Evolutionary conservation across 2,797 vertebrate species (phyloP).

Genomic region (Epinephelus malabaricus): DNA sequence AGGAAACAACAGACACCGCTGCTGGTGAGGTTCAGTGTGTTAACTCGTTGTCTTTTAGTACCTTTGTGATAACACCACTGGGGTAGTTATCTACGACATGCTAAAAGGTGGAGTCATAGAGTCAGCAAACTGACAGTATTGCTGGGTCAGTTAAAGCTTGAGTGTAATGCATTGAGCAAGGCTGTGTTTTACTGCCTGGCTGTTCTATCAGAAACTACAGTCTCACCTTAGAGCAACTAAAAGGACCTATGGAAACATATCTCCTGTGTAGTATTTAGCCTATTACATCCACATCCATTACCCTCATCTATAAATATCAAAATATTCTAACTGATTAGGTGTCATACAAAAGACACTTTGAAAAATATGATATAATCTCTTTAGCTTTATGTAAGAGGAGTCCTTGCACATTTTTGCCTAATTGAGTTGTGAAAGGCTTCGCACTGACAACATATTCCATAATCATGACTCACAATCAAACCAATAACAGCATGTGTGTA

Average conservation of each 20-base stretch:
- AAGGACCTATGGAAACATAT: background rate
- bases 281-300: too few relatives aligned
- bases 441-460: constrained; percentile 1
- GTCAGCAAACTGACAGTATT: background rate
- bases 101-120: background rate
- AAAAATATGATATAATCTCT: background rate
- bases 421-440: background rate
- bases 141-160: background rate
- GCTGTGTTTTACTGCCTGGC: background rate
- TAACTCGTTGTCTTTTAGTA: background rate
- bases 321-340: background rate
- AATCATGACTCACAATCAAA: constrained; percentile 1
- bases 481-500: background rate
- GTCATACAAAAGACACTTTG: background rate
- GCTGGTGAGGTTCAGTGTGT: background rate
- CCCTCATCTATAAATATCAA: too few relatives aligned
- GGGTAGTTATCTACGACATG: background rate
- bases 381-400: background rate
- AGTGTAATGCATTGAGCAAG: background rate
- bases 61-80: background rate
- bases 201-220: background rate
- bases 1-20: background rate
- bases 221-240: constrained; percentile 1
- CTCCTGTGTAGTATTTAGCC: too few relatives aligned
- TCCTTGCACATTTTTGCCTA: background rate